Evolutionary conservation across 1,140 invertebrate species (phyloP).

Genomic region (Meteorus sp.): DNA sequence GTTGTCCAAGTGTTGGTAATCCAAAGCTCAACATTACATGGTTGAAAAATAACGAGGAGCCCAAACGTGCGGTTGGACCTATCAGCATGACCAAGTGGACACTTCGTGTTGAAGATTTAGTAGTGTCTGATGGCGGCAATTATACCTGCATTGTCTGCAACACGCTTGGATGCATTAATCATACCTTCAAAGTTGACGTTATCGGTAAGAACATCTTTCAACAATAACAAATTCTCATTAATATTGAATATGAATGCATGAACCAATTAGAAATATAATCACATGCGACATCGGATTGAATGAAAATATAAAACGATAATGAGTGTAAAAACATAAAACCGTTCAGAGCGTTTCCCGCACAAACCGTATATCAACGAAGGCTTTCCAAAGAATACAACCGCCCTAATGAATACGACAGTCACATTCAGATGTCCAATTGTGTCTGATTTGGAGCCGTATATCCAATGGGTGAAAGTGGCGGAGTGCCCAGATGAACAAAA

Average conservation of each 20-base stretch:
- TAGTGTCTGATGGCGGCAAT: constrained; percentile 76
- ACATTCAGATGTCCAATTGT: constrained; percentile 72
- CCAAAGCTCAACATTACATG: constrained; percentile 78
- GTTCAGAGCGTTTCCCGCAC: constrained; percentile 72
- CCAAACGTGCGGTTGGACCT: constrained; percentile 63
- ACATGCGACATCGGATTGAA: not conserved
- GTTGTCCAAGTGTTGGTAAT: constrained; percentile 70
- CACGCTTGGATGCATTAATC: constrained; percentile 72
- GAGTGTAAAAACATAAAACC: constrained; percentile 18
- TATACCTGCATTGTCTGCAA: constrained; percentile 88
- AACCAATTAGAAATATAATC: not conserved
- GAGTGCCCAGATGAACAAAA: constrained; percentile 60
- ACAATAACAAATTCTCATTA: not conserved
- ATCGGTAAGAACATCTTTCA: constrained; percentile 64
- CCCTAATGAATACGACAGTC: constrained; percentile 69
- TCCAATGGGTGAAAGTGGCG: constrained; percentile 71
- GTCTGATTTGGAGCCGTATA: constrained; percentile 74
- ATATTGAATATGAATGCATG: not conserved
- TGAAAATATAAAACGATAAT: constrained; percentile 4
- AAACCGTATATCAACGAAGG: constrained; percentile 78
- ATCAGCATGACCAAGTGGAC: constrained; percentile 67
- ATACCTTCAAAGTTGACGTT: constrained; percentile 73
- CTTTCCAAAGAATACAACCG: constrained; percentile 78
- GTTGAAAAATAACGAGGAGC: constrained; percentile 71
- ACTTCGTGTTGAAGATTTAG: constrained; percentile 72